Base-by-base conservation (phyloP, 2,113 vertebrate genomes). In the Hippolais icterina region DNA sequence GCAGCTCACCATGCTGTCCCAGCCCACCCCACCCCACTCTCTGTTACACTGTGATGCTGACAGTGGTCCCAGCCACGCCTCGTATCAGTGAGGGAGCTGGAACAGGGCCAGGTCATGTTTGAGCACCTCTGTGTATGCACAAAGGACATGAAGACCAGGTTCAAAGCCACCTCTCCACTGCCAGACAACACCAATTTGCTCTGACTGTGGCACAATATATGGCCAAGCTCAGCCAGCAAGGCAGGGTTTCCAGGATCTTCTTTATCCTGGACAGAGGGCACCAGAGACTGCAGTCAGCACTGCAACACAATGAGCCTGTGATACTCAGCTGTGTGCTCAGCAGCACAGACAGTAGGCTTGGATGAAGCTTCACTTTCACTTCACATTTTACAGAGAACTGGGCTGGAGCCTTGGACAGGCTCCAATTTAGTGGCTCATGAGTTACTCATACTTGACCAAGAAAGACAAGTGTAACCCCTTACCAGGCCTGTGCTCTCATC, bases 401-500 rank as follows among this genome's bases (percentile, higher is more conserved):
- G 28, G 25, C 31, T 83, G 69, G 90, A 74, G 74, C 29, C 61
- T 65, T 52, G 24, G 81, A 25, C 44, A 35, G 14, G 53, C 50
- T 83, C 75, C 60, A 70, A 46, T 39, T 86, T 27, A 90, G 64
- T 12, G 7, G 54, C 54, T 93, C 39, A 22, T 59, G 29, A 92
- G 25, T 74, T 76, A 33, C 80, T 91, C 49, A 27, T 6, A 60
- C 19, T 35, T 63, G 59, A 83, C n/a, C 31, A 59, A 37, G 31
- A 25, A 69, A 68, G 33, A 75, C 33, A 92, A 74, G 72, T 25
- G 35, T 75, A 78, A 84, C 49, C 89, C 15, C 97, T 98, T 97
- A 98, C 98, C 64, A 96, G 97, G 71, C 98, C 96, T n/a, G 96
- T 68, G 27, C 93, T 96, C 71, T 98, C 98, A 3, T 99, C 99